Evolutionary conservation across 2,113 vertebrate species (phyloP), one percentile per base, ranked within the genome.

Genomic region (Callopanchax toddi): DNA sequence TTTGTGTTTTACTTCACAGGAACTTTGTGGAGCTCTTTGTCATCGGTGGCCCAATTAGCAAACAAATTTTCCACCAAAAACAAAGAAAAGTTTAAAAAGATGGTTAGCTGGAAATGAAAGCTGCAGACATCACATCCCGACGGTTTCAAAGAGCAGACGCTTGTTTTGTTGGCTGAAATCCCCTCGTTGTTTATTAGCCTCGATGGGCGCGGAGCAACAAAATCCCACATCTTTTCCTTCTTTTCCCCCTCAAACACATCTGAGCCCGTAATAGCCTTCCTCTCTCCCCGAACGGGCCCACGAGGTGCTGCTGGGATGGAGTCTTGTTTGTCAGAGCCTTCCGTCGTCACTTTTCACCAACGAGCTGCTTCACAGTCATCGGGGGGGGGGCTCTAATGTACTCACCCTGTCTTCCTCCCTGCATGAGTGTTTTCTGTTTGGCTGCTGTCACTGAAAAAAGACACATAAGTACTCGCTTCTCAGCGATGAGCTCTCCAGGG

Each of bases 321-420:
- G 93, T 94, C 94, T 91, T 90, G 93, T 97, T 96, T 96, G 95
- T 97, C 95, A 93, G 94, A 94, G 92, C 92, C 64, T 90, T 91
- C 94, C 91, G 91, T 95, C 92, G 94, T 95, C 93, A 94, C 92
- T 79, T 69, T 55, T 67, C 61, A 93, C 94, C 92, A 93, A 90
- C 20, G 90, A 74, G 52, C 42, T 11, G 76, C 60, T 56, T 60
- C 32, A 39, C 44, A 6, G 44, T 20, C 26, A 17, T 11, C 25
- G 18, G 56, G 56, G 18, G 56, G 56, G 52, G 61, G 88, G 91
- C 91, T 91, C 91, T 94, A 91, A 95, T 94, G 92, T 89, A 93
- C 93, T 93, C 84, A 66, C 60, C 81, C 85, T 66, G 13, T 50
- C 79, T 82, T 69, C 87, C 78, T 93, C 85, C 50, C 71, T 83